Evolutionary conservation across 1,140 invertebrate genomes (phyloP), one percentile per base, ranked within the genome.

Genomic region (Centruroides sculpturatus): DNA sequence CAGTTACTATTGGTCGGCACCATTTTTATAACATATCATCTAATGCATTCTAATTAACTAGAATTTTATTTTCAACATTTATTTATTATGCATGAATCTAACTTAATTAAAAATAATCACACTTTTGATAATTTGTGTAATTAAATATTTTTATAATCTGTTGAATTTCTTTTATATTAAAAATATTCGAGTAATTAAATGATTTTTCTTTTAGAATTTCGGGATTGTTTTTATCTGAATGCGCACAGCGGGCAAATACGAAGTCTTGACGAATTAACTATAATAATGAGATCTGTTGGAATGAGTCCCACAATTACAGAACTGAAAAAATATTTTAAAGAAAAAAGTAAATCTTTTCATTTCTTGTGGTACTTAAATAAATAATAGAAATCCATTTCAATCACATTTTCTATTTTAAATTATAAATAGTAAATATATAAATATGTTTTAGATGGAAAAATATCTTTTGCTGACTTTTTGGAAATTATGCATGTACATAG

Each of bases 401-500:
- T 23, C 36, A 13, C 6, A 34, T 50, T 56, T 56, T 35, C 41
- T 56, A 59, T 56, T 5, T 55, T 65, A 46, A 47, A 59, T 47
- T 12, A 47, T 51, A 12, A 50, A 36, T 3, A n/a, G n/a, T 58
- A 12, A 50, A n/a, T 36, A 60, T 47, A 13, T 46, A 54, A 52
- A 54, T n/a, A 51, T 57, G 59, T 69, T 61, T 63, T 52, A 82
- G 87, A 85, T 71, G 89, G 89, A 4, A 90, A 88, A 74, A 91
- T 98, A 83, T 86, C 87, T 3, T 98, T 98, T 76, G 89, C 92
- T 1, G 91, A 94, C 70, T 96, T 98, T 70, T 74, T 98, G 8
- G 92, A 96, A 71, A 85, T 94, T 3, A 23, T 96, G 88, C 90
- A 97, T 73, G 80, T 86, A 63, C 92, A 97, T 73, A 91, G 71